These are phyloP conservation scores for Micoletzkya japonica DNA, from an alignment of 2,888 invertebrate species.

Conservation along the genomic window DNA sequence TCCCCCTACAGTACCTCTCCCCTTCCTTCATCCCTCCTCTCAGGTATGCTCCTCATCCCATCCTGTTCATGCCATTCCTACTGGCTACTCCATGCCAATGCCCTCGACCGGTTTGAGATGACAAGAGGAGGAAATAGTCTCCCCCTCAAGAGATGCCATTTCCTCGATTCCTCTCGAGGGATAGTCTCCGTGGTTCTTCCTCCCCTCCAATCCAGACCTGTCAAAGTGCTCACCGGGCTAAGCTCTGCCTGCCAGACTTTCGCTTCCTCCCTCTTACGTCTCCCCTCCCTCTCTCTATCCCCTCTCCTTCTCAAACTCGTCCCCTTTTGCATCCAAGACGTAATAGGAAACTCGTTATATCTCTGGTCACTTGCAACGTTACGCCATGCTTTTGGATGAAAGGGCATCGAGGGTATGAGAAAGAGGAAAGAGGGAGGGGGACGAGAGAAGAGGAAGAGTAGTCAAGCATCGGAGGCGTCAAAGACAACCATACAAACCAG, in stretches of 20 bases:
- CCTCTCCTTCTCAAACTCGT: constrained; percentile 27
- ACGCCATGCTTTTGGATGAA: not conserved
- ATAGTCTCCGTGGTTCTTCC: not conserved
- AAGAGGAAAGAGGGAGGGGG: constrained; percentile 1
- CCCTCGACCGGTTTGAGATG: no score
- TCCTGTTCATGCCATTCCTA: no score
- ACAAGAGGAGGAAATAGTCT: no score
- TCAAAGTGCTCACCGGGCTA: not conserved
- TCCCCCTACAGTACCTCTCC: not conserved
- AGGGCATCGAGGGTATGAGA: not conserved
- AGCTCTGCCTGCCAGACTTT: not conserved
- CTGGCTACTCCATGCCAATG: no score
- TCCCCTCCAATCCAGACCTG: not conserved
- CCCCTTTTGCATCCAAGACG: constrained; percentile 5
- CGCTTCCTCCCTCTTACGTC: constrained; percentile 8
- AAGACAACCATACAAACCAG: no score
- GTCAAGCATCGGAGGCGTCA: not conserved
- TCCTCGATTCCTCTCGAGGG: no score
- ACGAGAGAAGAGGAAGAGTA: not conserved
- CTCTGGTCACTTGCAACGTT: constrained; percentile 9
- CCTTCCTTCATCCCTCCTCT: not conserved
- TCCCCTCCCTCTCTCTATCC: not conserved
- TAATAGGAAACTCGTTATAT: constrained; percentile 8
- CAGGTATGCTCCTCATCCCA: not conserved
- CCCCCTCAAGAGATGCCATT: no score